Evolutionary conservation across 2,888 invertebrate genomes (phyloP).

Genomic region (Clistopyga incitator): DNA sequence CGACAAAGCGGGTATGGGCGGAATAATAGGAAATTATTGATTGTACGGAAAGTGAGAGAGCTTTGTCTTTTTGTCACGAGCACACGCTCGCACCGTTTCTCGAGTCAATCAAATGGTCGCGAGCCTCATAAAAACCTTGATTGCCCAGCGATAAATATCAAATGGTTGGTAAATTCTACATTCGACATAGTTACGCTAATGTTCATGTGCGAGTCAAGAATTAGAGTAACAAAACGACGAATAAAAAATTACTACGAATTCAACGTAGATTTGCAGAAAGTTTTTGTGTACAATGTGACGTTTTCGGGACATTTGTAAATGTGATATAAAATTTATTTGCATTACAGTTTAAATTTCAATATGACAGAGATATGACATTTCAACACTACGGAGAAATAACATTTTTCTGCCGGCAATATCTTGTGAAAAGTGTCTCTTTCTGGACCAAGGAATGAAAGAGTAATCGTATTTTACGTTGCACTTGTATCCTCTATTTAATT

Average conservation of each 20-base stretch:
- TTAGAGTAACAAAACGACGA: background rate
- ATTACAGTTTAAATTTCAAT: too few relatives aligned
- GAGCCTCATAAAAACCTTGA: conserved; percentile 39
- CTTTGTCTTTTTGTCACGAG: conserved; percentile 49
- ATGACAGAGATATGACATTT: too few relatives aligned
- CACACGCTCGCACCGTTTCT: background rate
- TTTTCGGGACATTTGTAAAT: too few relatives aligned
- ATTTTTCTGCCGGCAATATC: too few relatives aligned
- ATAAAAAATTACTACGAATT: background rate
- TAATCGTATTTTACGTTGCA: too few relatives aligned
- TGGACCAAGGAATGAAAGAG: too few relatives aligned
- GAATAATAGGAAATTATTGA: conserved; percentile 53
- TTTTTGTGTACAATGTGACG: too few relatives aligned
- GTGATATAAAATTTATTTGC: too few relatives aligned
- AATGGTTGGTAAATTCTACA: conserved; percentile 1
- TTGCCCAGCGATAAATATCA: conserved; percentile 56
- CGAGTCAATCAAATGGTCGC: conserved; percentile 33
- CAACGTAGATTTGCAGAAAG: too few relatives aligned
- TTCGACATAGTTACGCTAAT: background rate
- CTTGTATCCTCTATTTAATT: too few relatives aligned
- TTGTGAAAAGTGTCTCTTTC: too few relatives aligned
- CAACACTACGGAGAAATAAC: too few relatives aligned
- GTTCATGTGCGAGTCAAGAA: conserved; percentile 1
- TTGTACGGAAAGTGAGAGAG: conserved; percentile 56
- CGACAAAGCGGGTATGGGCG: conserved; percentile 1